Evolutionary conservation across 1,140 invertebrate species (phyloP), one percentile per base, ranked within the genome.

Genomic region (Thaumetopoea pityocampa): DNA sequence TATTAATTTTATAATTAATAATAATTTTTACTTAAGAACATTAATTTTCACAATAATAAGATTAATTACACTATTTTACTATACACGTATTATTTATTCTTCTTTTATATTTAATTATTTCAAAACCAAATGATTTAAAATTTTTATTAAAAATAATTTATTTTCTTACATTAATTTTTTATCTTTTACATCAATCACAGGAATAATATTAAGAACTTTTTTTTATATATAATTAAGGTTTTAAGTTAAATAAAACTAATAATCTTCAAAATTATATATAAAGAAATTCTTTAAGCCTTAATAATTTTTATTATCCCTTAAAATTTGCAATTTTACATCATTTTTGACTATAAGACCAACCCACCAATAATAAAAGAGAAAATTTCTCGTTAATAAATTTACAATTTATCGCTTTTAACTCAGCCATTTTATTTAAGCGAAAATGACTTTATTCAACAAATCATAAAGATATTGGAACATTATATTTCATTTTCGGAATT

Each of bases 401-500:
- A 86, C 83, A 87, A 74, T 86, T 76, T 87, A 86, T 72, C 43
- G 74, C 85, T 74, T 87, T 86, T 29, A 74, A 32, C 70, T 86
- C 84, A 81, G 84, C 78, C 85, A 88, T 74, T 83, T 85, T 79
- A 86, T 68, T 69, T 50, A 19, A 32, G 67, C 64, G 77, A 86
- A 73, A 87, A 86, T 89, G 86, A 76, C 53, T 91, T 54, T 89
- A 85, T 71, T 92, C 90, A 44, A 92, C 90, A 54, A 92, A 92
- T 85, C 91, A 92, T 85, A 92, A 92, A 85, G 88, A 92, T 88
- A 92, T 93, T 88, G 90, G 90, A 57, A 91, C 88, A 24, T 72
- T 92, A 82, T 93, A 93, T 86, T 91, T 93, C 76, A 86, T 92
- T 59, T 91, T 92, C 77, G 89, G 90, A 8, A 80, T 88, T 51